Percentiles rank a stretch among this genome's conserved stretches.
phyloP scores from a whole-genome alignment of 2,888 invertebrate species.

The Pollenia angustigena region DNA sequence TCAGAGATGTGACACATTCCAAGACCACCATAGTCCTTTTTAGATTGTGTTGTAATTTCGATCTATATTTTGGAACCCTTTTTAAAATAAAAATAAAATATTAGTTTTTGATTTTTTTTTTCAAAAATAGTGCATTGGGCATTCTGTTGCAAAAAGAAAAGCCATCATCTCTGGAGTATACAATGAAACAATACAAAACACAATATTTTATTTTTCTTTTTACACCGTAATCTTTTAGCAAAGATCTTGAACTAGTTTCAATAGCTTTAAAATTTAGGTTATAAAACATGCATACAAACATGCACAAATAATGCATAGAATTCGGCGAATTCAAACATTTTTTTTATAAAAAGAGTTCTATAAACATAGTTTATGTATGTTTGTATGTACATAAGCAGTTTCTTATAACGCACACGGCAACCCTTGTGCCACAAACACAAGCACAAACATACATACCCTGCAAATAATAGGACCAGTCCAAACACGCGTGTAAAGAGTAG shows the following conservation, averaged over 20 bases:
- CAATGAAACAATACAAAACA: neutral
- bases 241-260: conserved; percentile 60
- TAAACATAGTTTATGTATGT: neutral
- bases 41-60: too few species aligned
- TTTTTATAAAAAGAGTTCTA: neutral
- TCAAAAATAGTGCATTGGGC: neutral
- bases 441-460: neutral
- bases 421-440: conserved; percentile 20
- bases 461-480: too few species aligned
- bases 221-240: conserved; percentile 13
- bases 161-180: conserved; percentile 3
- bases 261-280: conserved; percentile 35
- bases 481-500: too few species aligned
- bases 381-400: neutral
- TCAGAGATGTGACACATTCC: too few species aligned
- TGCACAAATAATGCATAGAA: conserved; percentile 34
- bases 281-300: neutral
- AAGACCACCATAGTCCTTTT: too few species aligned
- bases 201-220: neutral
- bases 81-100: too few species aligned
- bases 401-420: conserved; percentile 18
- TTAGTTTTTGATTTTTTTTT: neutral
- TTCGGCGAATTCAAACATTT: conserved; percentile 13
- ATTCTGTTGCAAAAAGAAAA: neutral
- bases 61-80: too few species aligned